Evolutionary conservation across 2,888 invertebrate genomes (phyloP).

Genomic region (Macrophya annulata): DNA sequence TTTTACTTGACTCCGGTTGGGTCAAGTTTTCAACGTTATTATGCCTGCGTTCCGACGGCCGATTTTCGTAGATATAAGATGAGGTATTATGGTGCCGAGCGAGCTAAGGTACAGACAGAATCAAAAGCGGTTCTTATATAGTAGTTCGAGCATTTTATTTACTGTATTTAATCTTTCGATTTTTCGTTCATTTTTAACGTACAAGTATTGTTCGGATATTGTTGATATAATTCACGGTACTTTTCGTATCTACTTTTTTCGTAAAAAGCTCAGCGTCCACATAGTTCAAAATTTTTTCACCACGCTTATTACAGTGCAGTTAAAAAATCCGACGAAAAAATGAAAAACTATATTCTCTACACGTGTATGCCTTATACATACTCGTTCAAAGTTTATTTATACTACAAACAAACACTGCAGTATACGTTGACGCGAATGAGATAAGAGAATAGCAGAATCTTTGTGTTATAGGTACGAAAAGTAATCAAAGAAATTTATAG

Average conservation of each 20-base stretch:
- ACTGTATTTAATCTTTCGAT: neutral
- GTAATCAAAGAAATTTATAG: too few species aligned
- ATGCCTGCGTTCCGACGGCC: conserved; percentile 44
- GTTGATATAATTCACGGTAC: neutral
- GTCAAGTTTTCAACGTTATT: conserved; percentile 21
- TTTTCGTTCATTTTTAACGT: neutral
- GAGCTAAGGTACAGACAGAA: conserved; percentile 1
- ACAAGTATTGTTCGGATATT: neutral
- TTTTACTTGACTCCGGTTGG: neutral
- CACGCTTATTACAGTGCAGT: neutral
- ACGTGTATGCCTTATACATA: neutral
- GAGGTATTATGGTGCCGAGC: neutral
- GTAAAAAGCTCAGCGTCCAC: neutral
- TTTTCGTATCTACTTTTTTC: neutral
- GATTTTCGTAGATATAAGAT: conserved; percentile 27
- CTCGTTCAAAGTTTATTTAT: neutral
- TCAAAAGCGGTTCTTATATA: neutral
- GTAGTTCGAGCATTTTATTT: neutral
- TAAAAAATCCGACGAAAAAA: neutral
- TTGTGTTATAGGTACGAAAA: neutral
- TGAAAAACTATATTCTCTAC: neutral
- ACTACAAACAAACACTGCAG: neutral
- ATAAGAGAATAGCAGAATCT: neutral
- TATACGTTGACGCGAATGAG: neutral
- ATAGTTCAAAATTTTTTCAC: neutral